Conservation (phyloP, 2,113 vertebrate species). For the Pterocles gutturalis region DNA sequence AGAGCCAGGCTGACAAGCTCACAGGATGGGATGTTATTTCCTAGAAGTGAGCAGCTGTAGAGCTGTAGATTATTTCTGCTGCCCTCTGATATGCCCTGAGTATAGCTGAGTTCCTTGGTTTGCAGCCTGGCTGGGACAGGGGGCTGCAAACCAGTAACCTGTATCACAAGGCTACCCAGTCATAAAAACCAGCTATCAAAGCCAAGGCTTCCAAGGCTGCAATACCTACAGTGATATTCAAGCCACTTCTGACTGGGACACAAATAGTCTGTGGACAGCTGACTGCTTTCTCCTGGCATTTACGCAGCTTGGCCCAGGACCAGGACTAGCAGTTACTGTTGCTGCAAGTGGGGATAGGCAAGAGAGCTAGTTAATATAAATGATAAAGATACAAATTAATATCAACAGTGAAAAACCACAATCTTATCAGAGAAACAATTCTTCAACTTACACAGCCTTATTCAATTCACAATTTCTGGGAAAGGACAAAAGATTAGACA, state of each 20-base stretch:
- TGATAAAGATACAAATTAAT: conserved; percentile 43
- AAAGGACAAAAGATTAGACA: conserved; percentile 1
- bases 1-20: not conserved
- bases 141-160: not conserved
- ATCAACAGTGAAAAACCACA: conserved; percentile 44
- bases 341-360: not conserved
- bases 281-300: not conserved
- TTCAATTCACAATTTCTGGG: conserved; percentile 52
- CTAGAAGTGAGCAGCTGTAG: not conserved
- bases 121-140: not conserved
- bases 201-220: not conserved
- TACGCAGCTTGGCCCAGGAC: not conserved
- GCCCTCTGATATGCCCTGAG: not conserved
- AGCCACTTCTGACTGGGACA: not conserved
- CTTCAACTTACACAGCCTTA: conserved; percentile 32
- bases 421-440: conserved; percentile 54
- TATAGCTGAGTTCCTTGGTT: not conserved
- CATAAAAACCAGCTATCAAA: rapidly evolving
- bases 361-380: conserved; percentile 31
- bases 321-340: not conserved
- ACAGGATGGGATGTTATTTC: not conserved
- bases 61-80: not conserved
- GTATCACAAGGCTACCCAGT: not conserved
- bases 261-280: not conserved
- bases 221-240: not conserved